Evolutionary conservation across 2,113 vertebrate species (phyloP).

Genomic region (Beaufortia kweichowensis): DNA sequence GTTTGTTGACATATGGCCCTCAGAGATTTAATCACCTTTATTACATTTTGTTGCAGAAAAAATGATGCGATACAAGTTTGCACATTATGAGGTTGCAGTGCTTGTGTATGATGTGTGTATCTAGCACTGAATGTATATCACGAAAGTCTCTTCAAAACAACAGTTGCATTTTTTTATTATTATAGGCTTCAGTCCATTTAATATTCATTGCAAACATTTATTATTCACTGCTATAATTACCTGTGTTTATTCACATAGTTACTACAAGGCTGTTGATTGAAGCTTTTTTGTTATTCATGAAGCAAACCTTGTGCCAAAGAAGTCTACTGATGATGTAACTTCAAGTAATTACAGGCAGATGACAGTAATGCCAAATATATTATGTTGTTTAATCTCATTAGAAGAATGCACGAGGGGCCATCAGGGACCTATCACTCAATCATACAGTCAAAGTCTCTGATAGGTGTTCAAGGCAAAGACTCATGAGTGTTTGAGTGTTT

Average conservation of each 20-base stretch:
- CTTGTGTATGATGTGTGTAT: not conserved
- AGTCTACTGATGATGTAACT: conserved; percentile 67
- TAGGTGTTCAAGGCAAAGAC: conserved; percentile 41
- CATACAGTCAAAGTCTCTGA: conserved; percentile 22
- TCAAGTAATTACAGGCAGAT: conserved; percentile 68
- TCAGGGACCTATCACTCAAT: conserved; percentile 49
- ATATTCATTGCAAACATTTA: conserved; percentile 38
- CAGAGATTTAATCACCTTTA: conserved; percentile 67
- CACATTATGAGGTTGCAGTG: not conserved
- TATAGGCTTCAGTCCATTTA: conserved; percentile 1
- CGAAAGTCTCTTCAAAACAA: not conserved
- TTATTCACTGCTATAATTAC: conserved; percentile 16
- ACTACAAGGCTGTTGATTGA: conserved; percentile 16
- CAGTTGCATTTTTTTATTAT: conserved; percentile 16
- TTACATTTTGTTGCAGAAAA: conserved; percentile 58
- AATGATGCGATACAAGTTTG: conserved; percentile 46
- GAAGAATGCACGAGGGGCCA: conserved; percentile 51
- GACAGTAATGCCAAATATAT: conserved; percentile 66
- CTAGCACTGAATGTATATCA: not conserved
- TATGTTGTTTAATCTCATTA: conserved; percentile 65
- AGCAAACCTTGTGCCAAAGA: conserved; percentile 50
- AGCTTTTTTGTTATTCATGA: conserved; percentile 45
- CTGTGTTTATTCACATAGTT: conserved; percentile 40
- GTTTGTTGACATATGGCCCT: conserved; percentile 55
- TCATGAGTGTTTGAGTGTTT: conserved; percentile 52